phyloP scores from a whole-genome alignment of 1,140 invertebrate species.

The Reticulitermes speratus region DNA sequence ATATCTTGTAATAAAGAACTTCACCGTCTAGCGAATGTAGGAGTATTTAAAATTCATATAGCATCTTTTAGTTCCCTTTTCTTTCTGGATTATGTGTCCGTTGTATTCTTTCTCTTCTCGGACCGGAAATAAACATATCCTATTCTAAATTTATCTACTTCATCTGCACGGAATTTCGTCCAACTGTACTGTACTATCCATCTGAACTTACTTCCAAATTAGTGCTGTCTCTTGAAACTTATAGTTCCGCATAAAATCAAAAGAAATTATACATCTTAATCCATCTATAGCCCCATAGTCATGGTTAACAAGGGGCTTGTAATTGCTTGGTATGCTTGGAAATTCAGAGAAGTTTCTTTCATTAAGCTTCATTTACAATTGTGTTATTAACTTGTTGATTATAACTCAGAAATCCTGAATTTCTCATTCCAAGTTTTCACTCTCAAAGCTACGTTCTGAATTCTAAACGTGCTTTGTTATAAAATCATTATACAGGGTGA shows the following conservation, averaged over 20 bases:
- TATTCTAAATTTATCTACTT: background rate
- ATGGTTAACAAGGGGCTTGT: background rate
- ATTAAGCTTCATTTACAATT: constrained; percentile 7
- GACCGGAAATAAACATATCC: background rate
- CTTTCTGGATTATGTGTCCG: background rate
- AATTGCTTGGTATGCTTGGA: background rate
- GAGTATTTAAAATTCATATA: background rate
- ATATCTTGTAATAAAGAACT: background rate
- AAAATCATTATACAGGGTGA: background rate
- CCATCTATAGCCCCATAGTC: too few relatives aligned
- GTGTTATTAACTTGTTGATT: background rate
- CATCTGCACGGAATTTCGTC: background rate
- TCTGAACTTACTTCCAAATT: background rate
- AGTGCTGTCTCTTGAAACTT: background rate
- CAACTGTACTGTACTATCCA: background rate
- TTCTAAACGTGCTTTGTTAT: background rate
- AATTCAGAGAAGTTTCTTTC: background rate
- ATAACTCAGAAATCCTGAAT: background rate
- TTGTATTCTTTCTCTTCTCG: background rate
- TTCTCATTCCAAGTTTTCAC: background rate
- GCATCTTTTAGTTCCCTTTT: background rate
- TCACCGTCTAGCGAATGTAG: background rate
- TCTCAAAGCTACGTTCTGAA: background rate
- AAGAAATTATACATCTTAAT: background rate
- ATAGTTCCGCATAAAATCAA: background rate